Percentiles rank a stretch among this genome's conserved stretches.
phyloP scores from a whole-genome alignment of 2,113 vertebrate genomes.

The Lophura nycthemera region DNA sequence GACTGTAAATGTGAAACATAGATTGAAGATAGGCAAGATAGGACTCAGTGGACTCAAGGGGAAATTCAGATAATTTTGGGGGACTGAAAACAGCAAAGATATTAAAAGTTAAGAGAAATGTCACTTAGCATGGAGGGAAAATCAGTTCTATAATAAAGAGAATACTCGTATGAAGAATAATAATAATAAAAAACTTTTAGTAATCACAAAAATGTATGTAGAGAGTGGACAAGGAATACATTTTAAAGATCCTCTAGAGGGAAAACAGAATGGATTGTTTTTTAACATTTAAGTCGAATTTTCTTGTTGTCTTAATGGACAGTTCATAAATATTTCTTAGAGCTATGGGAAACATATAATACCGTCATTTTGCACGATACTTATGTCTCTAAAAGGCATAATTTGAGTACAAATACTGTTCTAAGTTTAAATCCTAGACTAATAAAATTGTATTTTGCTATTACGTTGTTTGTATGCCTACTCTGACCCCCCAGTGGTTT shows the following conservation, averaged over 20 bases:
- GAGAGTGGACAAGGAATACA: not conserved
- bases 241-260: not conserved
- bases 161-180: not conserved
- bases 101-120: not conserved
- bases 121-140: rapidly evolving
- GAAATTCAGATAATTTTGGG: not conserved
- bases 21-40: not conserved
- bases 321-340: not conserved
- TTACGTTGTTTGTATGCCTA: not conserved
- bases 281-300: not conserved
- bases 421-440: not conserved
- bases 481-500: not conserved
- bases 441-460: not conserved
- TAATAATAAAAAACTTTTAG: no score
- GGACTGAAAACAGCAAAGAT: not conserved
- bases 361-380: not conserved
- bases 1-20: not conserved
- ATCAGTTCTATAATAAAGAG: not conserved
- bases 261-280: not conserved
- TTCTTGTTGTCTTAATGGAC: rapidly evolving
- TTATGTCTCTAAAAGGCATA: not conserved
- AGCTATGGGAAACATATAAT: not conserved
- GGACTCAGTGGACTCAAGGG: not conserved
- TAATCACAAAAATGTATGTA: not conserved
- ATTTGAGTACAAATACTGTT: not conserved